Base-by-base conservation (phyloP, 2,888 invertebrate species). In the Margaritifera margaritifera region DNA sequence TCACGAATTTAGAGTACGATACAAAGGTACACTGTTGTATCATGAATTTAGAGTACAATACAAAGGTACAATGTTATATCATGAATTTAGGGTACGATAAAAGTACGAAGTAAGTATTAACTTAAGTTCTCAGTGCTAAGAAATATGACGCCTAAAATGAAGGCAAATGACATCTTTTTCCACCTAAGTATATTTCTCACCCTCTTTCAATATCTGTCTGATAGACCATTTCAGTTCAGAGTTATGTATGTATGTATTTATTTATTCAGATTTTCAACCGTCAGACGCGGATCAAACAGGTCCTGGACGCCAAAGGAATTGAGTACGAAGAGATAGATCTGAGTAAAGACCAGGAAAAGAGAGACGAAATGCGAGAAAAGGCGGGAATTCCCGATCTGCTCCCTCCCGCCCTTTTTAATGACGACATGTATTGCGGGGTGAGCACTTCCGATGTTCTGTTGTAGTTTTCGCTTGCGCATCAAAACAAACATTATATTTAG, bases 401-500 rank as follows among this genome's bases (percentile, higher is more conserved):
- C 57, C 83, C 83, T 24, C 83, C 83, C 54, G 81, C 81, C 51
- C 68, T 83, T 24, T 81, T 81, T 58, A 81, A 80, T 64, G 81
- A 78, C 11, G 79, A 81, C 52, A 68, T 55, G 51, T 81, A 80
- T 61, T 80, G 80, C 64, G 83, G 83, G 72, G 83, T 81, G 69
- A 62, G 77, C 68, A 22, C 19, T 22, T 51, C 6, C 42, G 42
- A 42, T 42, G 11, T 42, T 42, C 42, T 15, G 15, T 20, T 25
- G n/a, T 59, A 25, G 42, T 15, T 20, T 2, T 42, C 42, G 20
- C 20, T 59, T 59, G 22, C 25, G n/a, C 42, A 42, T 59, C n/a
- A 24, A 31, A 19, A 6, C 27, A 20, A 25, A 22, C 18, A 20
- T 59, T 31, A 20, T 20, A 2, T 20, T 24, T 22, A 55, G 24